phyloP scores from a whole-genome alignment of 2,888 invertebrate genomes.

The Callimorpha dominula region DNA sequence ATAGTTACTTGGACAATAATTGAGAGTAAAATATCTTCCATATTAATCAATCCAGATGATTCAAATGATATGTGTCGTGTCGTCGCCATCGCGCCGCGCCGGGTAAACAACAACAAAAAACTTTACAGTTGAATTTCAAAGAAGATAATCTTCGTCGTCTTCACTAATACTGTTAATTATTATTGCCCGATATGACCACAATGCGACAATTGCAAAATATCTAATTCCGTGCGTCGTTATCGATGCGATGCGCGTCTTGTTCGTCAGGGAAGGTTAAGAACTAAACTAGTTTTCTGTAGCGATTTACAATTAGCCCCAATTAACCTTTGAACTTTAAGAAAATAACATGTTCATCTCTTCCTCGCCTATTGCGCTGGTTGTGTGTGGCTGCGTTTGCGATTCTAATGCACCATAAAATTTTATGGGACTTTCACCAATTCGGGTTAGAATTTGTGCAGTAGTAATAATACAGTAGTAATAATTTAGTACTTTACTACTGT shows the following conservation, averaged over 20 bases:
- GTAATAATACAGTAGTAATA: neutral
- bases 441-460: neutral
- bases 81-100: no score
- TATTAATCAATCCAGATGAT: no score
- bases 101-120: no score
- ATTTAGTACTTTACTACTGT: neutral
- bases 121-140: neutral
- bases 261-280: conserved; percentile 31
- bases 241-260: conserved; percentile 18
- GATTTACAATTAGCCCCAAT: conserved; percentile 44
- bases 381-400: conserved; percentile 22
- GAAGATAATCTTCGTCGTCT: neutral
- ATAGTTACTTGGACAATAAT: no score
- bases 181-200: neutral
- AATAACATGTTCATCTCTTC: conserved; percentile 22
- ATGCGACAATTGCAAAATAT: conserved; percentile 11
- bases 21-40: no score
- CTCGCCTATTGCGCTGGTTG: conserved; percentile 28
- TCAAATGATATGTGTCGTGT: no score
- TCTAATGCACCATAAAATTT: conserved; percentile 34
- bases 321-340: conserved; percentile 42
- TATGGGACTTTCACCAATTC: conserved; percentile 37
- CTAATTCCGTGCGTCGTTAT: conserved; percentile 7
- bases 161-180: neutral
- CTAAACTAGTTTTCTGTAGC: conserved; percentile 40